Evolutionary conservation across 2,113 vertebrate species (phyloP), one percentile per base, ranked within the genome.

Genomic region (Mormoops blainvillei): DNA sequence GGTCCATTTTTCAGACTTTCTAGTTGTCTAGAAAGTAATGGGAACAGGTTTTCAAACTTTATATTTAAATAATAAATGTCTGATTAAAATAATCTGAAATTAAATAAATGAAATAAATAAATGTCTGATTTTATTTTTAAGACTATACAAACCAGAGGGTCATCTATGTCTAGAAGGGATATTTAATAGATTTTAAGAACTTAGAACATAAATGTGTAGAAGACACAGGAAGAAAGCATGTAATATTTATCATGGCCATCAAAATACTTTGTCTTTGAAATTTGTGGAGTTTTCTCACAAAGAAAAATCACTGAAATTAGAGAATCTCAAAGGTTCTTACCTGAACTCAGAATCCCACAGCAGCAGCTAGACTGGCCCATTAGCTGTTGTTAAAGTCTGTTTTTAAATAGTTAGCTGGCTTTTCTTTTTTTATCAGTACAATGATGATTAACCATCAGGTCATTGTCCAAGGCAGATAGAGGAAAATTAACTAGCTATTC

Each of bases 391-490:
- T 73, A 45, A 50, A 91, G 91, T 80, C 31, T 68, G 58, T 89
- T 54, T 94, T 97, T 95, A 97, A 97, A 96, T 67, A 97, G 63
- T 33, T 48, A 11, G 58, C 15, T 45, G 14, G 9, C 8, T 89
- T 56, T 96, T 94, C 91, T 82, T 65, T 96, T 12, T 94, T 94
- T 70, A 76, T 94, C 87, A 89, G 84, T 97, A 54, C 90, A 98
- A 41, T 95, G 94, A 98, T 98, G 95, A 98, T 98, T 99, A 99
- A 98, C 98, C 97, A 88, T 92, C 80, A 95, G 94, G 89, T 93
- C 94, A 95, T 63, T 84, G 95, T 91, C 65, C 94, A 96, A 87
- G 28, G 38, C 33, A 98, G 97, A 96, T 14, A 96, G 70, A 96
- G 97, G 89, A 92, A 86, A 94, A 80, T 31, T 92, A 84, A 67